Base-by-base conservation (phyloP, 2,888 invertebrate species). In the Venusia cambrica region DNA sequence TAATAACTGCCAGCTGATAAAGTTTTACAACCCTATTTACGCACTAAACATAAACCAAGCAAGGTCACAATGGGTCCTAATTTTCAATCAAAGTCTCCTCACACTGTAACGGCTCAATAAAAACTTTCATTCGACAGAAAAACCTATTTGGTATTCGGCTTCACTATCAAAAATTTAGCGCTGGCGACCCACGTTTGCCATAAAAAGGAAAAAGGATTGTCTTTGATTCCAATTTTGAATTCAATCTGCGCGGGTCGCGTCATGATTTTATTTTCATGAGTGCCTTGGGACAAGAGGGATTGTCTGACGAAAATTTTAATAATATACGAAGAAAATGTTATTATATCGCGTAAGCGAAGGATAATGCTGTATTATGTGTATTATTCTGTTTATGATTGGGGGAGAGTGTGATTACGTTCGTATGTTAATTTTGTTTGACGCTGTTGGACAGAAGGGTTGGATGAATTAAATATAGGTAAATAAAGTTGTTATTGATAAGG, bases 241-340 rank as follows among this genome's bases (percentile, higher is more conserved):
- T 81, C 84, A 83, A 87, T 85, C 73, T 78, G 64, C 75, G 72
- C 73, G 74, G 76, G 77, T 70, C 66, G 68, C 58, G 70, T 74
- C 83, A 85, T 85, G 85, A 85, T 87, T 85, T 85, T 84, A 85
- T 85, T 85, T 84, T 85, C 83, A 84, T 84, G 79, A 81, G 70
- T 66, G 78, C 55, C 70, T 47, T 62, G 84, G 81, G 81, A 80
- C 60, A 16, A 28, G 36, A 54, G 49, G 42, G 48, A n/a, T 47
- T 44, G 48, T 40, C 41, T 25, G 72, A 64, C 68, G 68, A 69
- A 69, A 29, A 40, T 40, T 31, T 77, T 57, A 76, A 78, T 78
- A 79, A 76, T 78, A 76, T 69, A 78, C 75, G 67, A 68, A 62
- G 57, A 67, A 63, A 28, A 14, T 27, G 26, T 27, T 35, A 22